Evolutionary conservation across 2,888 invertebrate genomes (phyloP).

Genomic region (Lutraria lutraria): DNA sequence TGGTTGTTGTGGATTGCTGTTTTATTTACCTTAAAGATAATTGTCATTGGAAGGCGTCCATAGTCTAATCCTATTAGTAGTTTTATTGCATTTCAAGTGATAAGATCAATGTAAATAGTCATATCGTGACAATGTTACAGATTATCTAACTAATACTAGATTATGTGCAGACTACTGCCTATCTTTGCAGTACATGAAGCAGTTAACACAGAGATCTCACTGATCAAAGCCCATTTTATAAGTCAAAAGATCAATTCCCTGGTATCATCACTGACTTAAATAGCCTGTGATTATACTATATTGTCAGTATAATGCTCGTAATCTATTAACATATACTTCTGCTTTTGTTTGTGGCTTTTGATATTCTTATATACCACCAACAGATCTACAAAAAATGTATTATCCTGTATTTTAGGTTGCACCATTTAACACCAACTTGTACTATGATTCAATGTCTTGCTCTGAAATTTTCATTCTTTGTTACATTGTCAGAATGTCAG

Average conservation of each 20-base stretch:
- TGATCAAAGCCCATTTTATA: background rate
- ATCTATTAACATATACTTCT: no score
- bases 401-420: no score
- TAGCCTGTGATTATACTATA: no score
- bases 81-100: conserved; percentile 49
- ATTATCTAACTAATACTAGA: background rate
- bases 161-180: background rate
- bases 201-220: background rate
- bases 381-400: no score
- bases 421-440: no score
- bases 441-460: no score
- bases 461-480: background rate
- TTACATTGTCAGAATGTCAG: background rate
- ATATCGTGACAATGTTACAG: conserved; percentile 17
- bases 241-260: no score
- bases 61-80: conserved; percentile 57
- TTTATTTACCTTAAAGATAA: conserved; percentile 59
- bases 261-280: no score
- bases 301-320: no score
- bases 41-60: conserved; percentile 60
- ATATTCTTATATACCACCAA: no score
- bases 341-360: no score
- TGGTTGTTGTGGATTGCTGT: conserved; percentile 19
- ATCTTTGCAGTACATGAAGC: background rate
- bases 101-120: conserved; percentile 44